A percentile compares a stretch with the other conserved stretches of the same genome.
Conservation (phyloP, 1,140 invertebrate species). For the Sarcophaga peregrina region DNA sequence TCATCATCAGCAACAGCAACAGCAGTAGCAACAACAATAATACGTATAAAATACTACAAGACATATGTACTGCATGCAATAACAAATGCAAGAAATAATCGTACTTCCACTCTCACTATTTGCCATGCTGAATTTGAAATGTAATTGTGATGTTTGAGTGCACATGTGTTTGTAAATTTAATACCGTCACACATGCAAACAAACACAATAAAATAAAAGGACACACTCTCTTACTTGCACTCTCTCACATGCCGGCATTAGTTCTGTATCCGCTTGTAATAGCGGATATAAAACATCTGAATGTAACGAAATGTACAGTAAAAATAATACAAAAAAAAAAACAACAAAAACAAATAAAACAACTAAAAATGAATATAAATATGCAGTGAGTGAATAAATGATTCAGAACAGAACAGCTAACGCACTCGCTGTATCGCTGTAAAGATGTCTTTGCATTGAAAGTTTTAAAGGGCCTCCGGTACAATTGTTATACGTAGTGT, state of each 20-base stretch:
- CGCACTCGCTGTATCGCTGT: not conserved
- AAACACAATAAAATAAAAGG: not conserved
- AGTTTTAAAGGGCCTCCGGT: not conserved
- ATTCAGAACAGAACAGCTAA: not conserved
- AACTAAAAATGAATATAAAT: not conserved
- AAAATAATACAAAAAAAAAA: not conserved
- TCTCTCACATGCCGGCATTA: not conserved
- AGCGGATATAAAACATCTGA: conserved; percentile 22
- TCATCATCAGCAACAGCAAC: not conserved
- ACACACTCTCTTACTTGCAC: not conserved
- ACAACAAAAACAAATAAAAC: not conserved
- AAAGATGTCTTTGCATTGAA: not conserved
- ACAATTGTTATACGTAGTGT: too few species aligned
- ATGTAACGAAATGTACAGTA: not conserved
- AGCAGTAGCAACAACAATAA: conserved; percentile 1
- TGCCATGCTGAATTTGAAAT: not conserved
- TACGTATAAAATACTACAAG: not conserved
- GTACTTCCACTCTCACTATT: not conserved
- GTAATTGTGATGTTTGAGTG: not conserved
- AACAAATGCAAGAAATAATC: not conserved
- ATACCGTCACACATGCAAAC: not conserved
- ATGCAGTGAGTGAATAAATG: not conserved
- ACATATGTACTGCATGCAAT: not conserved
- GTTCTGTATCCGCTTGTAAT: not conserved
- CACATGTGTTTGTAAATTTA: not conserved